Percentiles rank a stretch among this genome's conserved stretches.
These are phyloP conservation scores for Acanthosepion pharaonis DNA, from an alignment of 2,888 invertebrate species.

Conservation along the genomic window DNA sequence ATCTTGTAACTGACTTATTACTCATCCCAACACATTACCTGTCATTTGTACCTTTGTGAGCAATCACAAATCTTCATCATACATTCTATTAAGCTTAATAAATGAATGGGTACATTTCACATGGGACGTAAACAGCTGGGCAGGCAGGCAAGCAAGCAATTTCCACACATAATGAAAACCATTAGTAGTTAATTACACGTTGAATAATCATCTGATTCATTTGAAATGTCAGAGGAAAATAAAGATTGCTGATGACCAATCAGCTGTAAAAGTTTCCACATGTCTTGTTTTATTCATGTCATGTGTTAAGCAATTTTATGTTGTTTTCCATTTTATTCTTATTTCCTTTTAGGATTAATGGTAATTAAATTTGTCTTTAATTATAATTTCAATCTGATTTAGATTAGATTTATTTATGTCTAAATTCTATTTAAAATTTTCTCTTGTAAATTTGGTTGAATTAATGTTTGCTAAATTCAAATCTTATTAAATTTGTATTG, in stretches of 20 bases:
- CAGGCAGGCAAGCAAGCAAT: not conserved
- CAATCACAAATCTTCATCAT: not conserved
- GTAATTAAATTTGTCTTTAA: not conserved
- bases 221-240: slow-evolving; percentile 21
- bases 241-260: not conserved
- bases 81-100: not conserved
- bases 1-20: not conserved
- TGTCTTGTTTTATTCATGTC: not conserved
- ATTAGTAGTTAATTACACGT: not conserved
- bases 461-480: not conserved
- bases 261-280: not conserved
- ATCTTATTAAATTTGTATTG: not conserved
- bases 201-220: not conserved
- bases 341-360: too few species aligned
- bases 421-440: not conserved
- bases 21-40: not conserved
- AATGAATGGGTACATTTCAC: not conserved
- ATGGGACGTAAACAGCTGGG: not conserved
- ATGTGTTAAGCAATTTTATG: not conserved
- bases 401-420: not conserved
- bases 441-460: not conserved
- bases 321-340: not conserved
- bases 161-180: not conserved
- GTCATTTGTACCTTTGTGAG: not conserved
- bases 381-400: not conserved